Evolutionary conservation across 2,113 vertebrate species (phyloP).

Genomic region (Ciconia maguari): DNA sequence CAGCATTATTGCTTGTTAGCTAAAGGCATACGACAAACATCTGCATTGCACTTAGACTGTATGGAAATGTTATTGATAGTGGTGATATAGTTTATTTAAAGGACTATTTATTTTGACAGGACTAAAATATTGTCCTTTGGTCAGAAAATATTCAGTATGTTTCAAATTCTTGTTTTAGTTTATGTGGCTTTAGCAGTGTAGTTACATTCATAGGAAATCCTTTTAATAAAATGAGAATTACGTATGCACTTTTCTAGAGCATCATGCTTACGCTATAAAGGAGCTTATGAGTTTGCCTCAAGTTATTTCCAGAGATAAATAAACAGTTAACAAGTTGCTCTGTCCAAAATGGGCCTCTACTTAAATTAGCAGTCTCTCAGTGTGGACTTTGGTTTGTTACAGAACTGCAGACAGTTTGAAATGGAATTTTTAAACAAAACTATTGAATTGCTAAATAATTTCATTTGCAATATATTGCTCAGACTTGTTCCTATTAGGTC

Average conservation of each 20-base stretch:
- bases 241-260: background rate
- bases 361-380: background rate
- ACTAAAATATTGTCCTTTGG: background rate
- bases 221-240: background rate
- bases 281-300: background rate
- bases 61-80: background rate
- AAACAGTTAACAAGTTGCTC: background rate
- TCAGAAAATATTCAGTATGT: background rate
- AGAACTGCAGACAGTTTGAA: background rate
- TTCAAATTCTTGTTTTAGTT: background rate
- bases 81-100: background rate
- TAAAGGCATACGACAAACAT: background rate
- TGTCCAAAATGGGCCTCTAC: background rate
- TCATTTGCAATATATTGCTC: background rate
- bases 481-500: background rate
- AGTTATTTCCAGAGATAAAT: slow-evolving; percentile 15
- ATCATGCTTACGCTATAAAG: background rate
- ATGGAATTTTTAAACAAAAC: background rate
- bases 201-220: background rate
- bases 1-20: background rate
- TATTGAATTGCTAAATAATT: background rate
- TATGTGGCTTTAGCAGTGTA: background rate
- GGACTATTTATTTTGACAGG: background rate
- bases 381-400: background rate
- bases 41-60: background rate